Conservation (phyloP, 2,797 vertebrate genomes). For the Rhadinocentrus ornatus region DNA sequence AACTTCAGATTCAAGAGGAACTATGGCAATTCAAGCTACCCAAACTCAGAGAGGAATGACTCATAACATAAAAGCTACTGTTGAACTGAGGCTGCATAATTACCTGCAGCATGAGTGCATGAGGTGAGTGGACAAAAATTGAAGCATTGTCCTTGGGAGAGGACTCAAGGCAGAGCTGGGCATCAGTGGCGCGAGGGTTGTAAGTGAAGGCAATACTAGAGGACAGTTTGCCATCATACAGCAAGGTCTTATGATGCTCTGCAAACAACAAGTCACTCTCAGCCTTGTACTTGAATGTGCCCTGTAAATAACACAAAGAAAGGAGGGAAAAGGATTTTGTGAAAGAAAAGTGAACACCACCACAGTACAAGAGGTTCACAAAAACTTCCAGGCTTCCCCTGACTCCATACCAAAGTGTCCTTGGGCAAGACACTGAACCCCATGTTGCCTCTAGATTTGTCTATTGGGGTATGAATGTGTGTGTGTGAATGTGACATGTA, state of each 20-base stretch:
- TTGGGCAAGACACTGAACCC: too few species aligned
- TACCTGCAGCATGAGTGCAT: constrained; percentile 99
- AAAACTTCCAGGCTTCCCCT: not conserved
- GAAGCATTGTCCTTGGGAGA: constrained; percentile 97
- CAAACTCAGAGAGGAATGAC: not conserved
- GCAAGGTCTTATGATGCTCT: constrained; percentile 93
- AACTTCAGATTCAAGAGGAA: constrained; percentile 21
- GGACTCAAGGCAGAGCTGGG: constrained; percentile 97
- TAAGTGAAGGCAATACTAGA: constrained; percentile 93
- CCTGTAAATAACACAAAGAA: constrained; percentile 76
- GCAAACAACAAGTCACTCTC: constrained; percentile 96
- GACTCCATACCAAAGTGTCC: too few species aligned
- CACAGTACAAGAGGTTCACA: not conserved
- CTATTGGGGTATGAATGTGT: too few species aligned
- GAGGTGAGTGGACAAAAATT: constrained; percentile 98
- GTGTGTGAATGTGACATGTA: too few species aligned
- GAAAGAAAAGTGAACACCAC: not conserved
- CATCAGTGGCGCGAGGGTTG: constrained; percentile 96
- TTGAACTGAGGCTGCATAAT: constrained; percentile 10
- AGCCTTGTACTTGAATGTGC: constrained; percentile 97
- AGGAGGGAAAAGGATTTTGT: not conserved
- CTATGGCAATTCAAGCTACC: not conserved
- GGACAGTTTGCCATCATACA: constrained; percentile 98
- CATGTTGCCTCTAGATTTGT: too few species aligned
- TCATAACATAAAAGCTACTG: not conserved